Conservation (phyloP, 2,113 vertebrate species). For the Chaetodon auriga region DNA sequence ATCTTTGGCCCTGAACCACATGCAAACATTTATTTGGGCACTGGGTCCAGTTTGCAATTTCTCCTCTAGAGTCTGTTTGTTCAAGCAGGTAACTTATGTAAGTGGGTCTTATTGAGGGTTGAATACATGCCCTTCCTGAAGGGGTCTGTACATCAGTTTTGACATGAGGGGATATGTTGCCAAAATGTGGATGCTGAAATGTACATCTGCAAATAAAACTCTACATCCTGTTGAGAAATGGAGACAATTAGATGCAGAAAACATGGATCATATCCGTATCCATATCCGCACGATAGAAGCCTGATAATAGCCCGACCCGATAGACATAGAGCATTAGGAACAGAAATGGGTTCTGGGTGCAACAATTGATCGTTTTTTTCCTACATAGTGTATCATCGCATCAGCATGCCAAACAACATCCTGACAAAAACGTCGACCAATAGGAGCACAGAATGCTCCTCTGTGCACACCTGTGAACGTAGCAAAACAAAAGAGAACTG, state of each 20-base stretch:
- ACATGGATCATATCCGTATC: neutral
- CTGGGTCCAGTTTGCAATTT: constrained; percentile 66
- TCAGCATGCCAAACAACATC: too few relatives aligned
- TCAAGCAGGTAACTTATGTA: constrained; percentile 75
- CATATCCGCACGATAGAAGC: too few relatives aligned
- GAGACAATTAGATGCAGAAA: constrained; percentile 10
- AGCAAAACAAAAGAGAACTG: too few relatives aligned
- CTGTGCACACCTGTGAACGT: too few relatives aligned
- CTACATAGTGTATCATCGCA: too few relatives aligned
- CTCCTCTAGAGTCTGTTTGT: constrained; percentile 68
- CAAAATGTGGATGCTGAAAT: constrained; percentile 57
- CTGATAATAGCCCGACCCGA: too few relatives aligned
- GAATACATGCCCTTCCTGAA: constrained; percentile 54
- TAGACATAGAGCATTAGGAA: too few relatives aligned
- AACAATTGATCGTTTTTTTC: too few relatives aligned
- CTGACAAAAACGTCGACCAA: too few relatives aligned
- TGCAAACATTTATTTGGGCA: constrained; percentile 83
- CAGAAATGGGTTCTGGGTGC: too few relatives aligned
- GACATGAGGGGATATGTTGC: constrained; percentile 52
- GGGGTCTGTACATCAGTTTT: constrained; percentile 46
- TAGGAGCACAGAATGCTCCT: too few relatives aligned
- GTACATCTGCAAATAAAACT: constrained; percentile 41
- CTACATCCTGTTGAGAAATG: constrained; percentile 8
- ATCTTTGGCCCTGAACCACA: constrained; percentile 75
- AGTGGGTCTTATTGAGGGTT: constrained; percentile 66